Base-by-base conservation (phyloP, 2,888 invertebrate species). In the Craniophora ligustri region DNA sequence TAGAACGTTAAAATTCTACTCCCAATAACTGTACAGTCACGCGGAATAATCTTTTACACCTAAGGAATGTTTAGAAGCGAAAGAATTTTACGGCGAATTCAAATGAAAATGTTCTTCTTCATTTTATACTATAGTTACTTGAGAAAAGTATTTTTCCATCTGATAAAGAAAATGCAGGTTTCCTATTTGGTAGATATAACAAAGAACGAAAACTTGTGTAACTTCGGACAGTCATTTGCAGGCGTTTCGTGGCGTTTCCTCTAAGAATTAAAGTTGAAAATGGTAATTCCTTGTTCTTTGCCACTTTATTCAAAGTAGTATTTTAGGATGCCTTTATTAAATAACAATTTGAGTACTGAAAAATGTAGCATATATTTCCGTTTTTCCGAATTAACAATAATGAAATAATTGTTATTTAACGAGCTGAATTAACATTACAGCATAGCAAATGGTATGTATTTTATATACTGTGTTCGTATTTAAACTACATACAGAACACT, bases 241-340 rank as follows among this genome's bases (percentile, higher is more conserved):
- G 78, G 70, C 76, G 65, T 76, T 81, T 76, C 66, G 71, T 69
- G 71, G 76, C 71, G 61, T 75, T 80, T 78, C 60, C 74, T 78
- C 63, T 55, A 75, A 71, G 74, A 82, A 76, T 78, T 80, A 72
- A 77, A 78, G 75, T 75, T 71, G 60, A 57, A 76, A 78, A 79
- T 79, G 75, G 73, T 78, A 78, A 79, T 78, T 79, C 75, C 67
- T 75, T 69, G 58, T 69, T 68, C 67, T 56, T 75, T 65, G 67
- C 48, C 42, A 55, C 61, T 67, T 72, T 57, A 73, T 64, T 69
- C 51, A 71, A 66, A 72, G 72, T 45, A 50, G 53, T 41, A 68
- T 54, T 70, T 68, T 23, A 18, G 44, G 34, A 57, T 56, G 59
- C 53, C 42, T 54, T 53, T 54, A 58, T 50, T 46, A 48, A 71